phyloP scores from a whole-genome alignment of 2,797 vertebrate genomes.

The Brotula barbata region DNA sequence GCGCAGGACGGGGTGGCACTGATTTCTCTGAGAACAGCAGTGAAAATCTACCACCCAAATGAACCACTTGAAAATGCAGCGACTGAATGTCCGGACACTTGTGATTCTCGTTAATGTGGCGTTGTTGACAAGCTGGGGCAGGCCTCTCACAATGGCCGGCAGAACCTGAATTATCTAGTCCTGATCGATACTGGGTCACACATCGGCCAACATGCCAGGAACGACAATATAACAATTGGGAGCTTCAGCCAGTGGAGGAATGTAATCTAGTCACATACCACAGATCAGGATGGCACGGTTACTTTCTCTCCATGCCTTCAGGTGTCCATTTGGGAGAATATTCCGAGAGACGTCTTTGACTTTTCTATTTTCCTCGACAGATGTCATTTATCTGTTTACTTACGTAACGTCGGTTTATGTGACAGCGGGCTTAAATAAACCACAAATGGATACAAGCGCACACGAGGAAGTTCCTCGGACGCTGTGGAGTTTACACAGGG shows the following conservation, averaged over 20 bases:
- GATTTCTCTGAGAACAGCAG: conserved; percentile 27
- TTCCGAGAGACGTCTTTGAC: background rate
- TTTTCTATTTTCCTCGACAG: conserved; percentile 31
- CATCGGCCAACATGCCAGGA: conserved; percentile 62
- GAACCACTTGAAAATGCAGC: no score
- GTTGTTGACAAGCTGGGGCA: conserved; percentile 38
- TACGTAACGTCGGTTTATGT: conserved; percentile 59
- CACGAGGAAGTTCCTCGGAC: conserved; percentile 38
- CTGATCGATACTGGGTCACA: conserved; percentile 70
- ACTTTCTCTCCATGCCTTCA: background rate
- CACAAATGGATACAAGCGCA: conserved; percentile 29
- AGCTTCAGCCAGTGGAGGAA: conserved; percentile 30
- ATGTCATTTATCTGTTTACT: conserved; percentile 58
- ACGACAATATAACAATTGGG: no score
- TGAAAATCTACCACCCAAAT: background rate
- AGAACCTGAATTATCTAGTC: conserved; percentile 55
- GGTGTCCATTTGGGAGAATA: background rate
- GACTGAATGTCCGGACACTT: conserved; percentile 36
- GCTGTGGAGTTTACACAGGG: conserved; percentile 53
- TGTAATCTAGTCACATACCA: conserved; percentile 23
- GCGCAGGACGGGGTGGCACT: no score
- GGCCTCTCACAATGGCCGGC: conserved; percentile 45
- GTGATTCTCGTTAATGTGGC: conserved; percentile 43
- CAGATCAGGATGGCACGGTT: conserved; percentile 3
- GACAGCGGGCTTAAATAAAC: conserved; percentile 64